Base-by-base conservation (phyloP, 2,888 invertebrate genomes). In the Iselma pallidipennis region DNA sequence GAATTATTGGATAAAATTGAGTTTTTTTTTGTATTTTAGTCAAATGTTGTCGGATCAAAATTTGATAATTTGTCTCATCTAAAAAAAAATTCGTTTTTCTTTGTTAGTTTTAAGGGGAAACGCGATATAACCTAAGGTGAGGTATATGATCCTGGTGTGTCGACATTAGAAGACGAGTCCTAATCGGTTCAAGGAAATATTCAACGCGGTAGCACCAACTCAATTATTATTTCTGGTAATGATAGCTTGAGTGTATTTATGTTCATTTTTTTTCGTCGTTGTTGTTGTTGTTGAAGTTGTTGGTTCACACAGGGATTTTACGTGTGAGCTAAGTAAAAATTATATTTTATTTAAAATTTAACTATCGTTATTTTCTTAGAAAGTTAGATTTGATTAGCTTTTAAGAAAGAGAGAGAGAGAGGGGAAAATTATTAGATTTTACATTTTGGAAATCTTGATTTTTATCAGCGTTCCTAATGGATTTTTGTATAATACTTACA, bases 161-260 rank as follows among this genome's bases (percentile, higher is more conserved):
- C 45, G 68, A 64, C 61, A 66, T 65, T 62, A 45, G 26, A 49
- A 49, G 50, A 55, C 58, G 55, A 26, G 45, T 55, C 29, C 49
- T 70, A 71, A 71, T 71, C 63, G 69, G 57, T 71, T 69, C 71
- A 71, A 59, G 62, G 69, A 71, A 69, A 66, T 62, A 62, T 61
- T 65, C 67, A 67, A 67, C 61, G 71, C 72, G 64, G 70, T 71
- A 69, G 72, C 72, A 45, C 21, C 45, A 42, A 57, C 31, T 59
- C 61, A 67, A 66, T 66, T 69, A 70, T 70, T 72, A 67, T 72
- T 71, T 58, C 71, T 59, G 66, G 69, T 74, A 72, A 74, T 74
- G 70, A 74, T 72, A 73, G 67, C 69, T 68, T 68, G 66, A 62
- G 61, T 63, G 69, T 65, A 61, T 65, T 61, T 67, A 63, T 62